Evolutionary conservation across 1,140 invertebrate genomes (phyloP).

Genomic region (Ceratoteleas bidentatus): DNA sequence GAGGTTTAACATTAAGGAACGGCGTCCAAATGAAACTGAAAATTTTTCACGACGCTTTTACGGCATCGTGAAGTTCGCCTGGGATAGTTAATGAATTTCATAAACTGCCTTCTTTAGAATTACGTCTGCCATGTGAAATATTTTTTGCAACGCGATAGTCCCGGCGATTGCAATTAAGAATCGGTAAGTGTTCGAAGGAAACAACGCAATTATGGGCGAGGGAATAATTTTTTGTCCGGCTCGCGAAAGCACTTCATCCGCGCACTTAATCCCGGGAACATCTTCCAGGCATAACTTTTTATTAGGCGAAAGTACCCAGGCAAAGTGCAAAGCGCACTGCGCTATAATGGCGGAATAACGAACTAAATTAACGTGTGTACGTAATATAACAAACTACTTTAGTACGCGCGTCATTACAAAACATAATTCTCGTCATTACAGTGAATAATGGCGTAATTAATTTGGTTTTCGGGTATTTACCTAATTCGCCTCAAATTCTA

Average conservation of each 20-base stretch:
- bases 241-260: slow-evolving; percentile 6
- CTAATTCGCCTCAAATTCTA: no score
- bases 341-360: slow-evolving; percentile 55
- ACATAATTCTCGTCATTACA: slow-evolving; percentile 52
- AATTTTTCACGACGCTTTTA: slow-evolving; percentile 55
- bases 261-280: slow-evolving; percentile 15
- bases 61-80: slow-evolving; percentile 41
- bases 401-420: slow-evolving; percentile 31
- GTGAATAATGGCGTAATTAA: slow-evolving; percentile 42
- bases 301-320: slow-evolving; percentile 55
- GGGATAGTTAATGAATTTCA: slow-evolving; percentile 35
- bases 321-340: slow-evolving; percentile 45
- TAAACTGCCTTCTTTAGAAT: slow-evolving; percentile 36
- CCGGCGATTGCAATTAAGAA: no score
- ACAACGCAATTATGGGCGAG: not conserved
- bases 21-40: slow-evolving; percentile 39
- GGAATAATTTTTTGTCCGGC: slow-evolving; percentile 13
- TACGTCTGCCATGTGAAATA: not conserved
- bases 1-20: slow-evolving; percentile 35
- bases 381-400: slow-evolving; percentile 54
- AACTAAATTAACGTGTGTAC: slow-evolving; percentile 60
- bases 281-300: slow-evolving; percentile 60
- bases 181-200: no score
- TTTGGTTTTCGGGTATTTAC: no score
- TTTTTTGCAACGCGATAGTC: no score